phyloP scores from a whole-genome alignment of 2,113 vertebrate species.

The Pipra filicauda region DNA sequence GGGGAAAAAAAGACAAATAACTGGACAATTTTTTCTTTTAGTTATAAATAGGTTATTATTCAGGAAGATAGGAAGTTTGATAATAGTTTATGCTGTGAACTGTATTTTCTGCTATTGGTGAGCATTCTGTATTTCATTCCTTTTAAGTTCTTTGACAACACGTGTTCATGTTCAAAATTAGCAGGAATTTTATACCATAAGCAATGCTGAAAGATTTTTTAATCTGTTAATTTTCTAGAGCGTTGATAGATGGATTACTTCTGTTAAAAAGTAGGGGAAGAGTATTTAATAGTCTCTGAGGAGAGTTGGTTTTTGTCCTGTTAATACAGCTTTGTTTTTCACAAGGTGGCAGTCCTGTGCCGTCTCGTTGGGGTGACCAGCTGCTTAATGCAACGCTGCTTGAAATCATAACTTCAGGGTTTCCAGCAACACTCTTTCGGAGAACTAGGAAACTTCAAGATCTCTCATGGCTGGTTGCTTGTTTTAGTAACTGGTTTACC shows the following conservation, averaged over 20 bases:
- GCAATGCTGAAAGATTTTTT: background rate
- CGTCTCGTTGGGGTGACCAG: background rate
- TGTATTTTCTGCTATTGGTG: background rate
- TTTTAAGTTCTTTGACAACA: background rate
- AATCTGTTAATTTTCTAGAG: background rate
- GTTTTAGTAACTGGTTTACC: background rate
- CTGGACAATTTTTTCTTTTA: background rate
- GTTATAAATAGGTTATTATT: background rate
- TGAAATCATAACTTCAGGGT: background rate
- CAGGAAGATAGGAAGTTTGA: background rate
- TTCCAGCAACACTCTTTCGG: background rate
- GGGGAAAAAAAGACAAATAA: background rate
- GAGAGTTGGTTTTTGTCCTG: background rate
- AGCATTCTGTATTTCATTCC: background rate
- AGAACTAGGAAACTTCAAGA: background rate
- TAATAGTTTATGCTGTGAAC: background rate
- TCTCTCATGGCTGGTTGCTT: background rate
- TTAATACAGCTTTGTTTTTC: background rate
- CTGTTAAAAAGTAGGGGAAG: background rate
- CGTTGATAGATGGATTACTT: background rate
- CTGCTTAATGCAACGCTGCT: background rate
- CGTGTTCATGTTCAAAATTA: background rate
- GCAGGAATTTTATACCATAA: background rate
- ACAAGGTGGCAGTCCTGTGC: slow-evolving; percentile 61
- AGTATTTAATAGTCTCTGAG: background rate